phyloP scores from a whole-genome alignment of 2,797 vertebrate genomes.

The Neosilurus mollespiculum region DNA sequence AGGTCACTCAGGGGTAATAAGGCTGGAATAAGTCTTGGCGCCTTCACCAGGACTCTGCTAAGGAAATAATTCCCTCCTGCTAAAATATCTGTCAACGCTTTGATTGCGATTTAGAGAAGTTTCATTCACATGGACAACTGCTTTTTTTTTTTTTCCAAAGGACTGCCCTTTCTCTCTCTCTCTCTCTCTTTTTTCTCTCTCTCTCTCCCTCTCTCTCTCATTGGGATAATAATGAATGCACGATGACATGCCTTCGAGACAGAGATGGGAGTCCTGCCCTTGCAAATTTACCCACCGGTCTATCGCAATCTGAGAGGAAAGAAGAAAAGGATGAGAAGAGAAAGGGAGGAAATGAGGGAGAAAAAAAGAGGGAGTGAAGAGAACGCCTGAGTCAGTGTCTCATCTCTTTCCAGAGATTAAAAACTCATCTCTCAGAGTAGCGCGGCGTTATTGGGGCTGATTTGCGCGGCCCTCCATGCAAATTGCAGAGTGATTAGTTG shows the following conservation, averaged over 20 bases:
- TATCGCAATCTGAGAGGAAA: constrained; percentile 68
- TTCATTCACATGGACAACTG: constrained; percentile 76
- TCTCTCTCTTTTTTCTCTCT: constrained; percentile 38
- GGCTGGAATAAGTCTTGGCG: constrained; percentile 75
- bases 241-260: constrained; percentile 75
- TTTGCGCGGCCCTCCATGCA: constrained; percentile 79
- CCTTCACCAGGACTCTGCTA: constrained; percentile 67
- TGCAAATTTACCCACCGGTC: constrained; percentile 84
- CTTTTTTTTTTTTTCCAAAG: constrained; percentile 56
- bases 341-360: constrained; percentile 50
- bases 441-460: constrained; percentile 79
- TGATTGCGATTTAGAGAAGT: constrained; percentile 82
- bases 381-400: constrained; percentile 83
- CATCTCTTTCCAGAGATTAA: constrained; percentile 92
- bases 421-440: constrained; percentile 89
- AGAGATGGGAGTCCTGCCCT: constrained; percentile 74
- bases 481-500: constrained; percentile 84
- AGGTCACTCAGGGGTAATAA: constrained; percentile 83
- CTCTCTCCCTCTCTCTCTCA: constrained; percentile 36
- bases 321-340: constrained; percentile 41
- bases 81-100: constrained; percentile 77
- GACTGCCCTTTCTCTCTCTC: constrained; percentile 62
- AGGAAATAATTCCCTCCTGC: constrained; percentile 67
- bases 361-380: constrained; percentile 1
- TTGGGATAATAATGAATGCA: constrained; percentile 86